Conservation (phyloP, 2,888 invertebrate species). For the Andrena marginata region DNA sequence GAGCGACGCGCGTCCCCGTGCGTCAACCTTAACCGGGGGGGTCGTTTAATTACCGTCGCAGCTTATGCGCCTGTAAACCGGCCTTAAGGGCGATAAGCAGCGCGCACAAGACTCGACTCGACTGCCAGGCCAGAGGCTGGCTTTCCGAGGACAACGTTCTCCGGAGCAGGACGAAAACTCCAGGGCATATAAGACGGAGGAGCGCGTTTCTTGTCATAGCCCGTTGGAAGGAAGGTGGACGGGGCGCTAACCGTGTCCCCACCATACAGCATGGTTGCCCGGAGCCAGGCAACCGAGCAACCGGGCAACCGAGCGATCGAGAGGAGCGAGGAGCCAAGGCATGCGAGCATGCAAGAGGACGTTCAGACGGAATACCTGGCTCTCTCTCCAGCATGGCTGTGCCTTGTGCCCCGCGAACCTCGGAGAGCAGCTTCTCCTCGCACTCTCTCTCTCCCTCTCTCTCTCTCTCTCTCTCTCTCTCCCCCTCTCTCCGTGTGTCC, state of each 20-base stretch:
- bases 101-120: slow-evolving; percentile 9
- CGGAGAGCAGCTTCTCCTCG: slow-evolving; percentile 31
- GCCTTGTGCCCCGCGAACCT: slow-evolving; percentile 7
- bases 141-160: slow-evolving; percentile 56
- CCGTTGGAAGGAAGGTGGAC: slow-evolving; percentile 64
- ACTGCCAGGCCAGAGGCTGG: background rate
- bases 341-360: slow-evolving; percentile 59
- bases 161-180: slow-evolving; percentile 67
- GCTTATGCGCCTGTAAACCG: slow-evolving; percentile 66
- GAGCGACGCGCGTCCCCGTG: slow-evolving; percentile 44
- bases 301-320: slow-evolving; percentile 21
- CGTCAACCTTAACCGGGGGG: slow-evolving; percentile 59
- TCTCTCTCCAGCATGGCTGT: slow-evolving; percentile 17
- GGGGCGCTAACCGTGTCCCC: slow-evolving; percentile 68
- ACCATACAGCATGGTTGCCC: slow-evolving; percentile 24
- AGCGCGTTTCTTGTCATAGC: slow-evolving; percentile 70
- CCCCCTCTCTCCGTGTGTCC: slow-evolving; percentile 29
- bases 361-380: slow-evolving; percentile 61
- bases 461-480: slow-evolving; percentile 47
- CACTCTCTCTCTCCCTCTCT: slow-evolving; percentile 51
- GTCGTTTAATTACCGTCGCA: slow-evolving; percentile 65
- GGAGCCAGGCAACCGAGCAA: slow-evolving; percentile 37
- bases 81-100: slow-evolving; percentile 57
- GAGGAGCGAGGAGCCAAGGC: slow-evolving; percentile 50
- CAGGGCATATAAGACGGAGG: slow-evolving; percentile 64